These are phyloP conservation scores for Aporophyla nigra DNA, from an alignment of 2,888 invertebrate genomes.

Conservation along the genomic window DNA sequence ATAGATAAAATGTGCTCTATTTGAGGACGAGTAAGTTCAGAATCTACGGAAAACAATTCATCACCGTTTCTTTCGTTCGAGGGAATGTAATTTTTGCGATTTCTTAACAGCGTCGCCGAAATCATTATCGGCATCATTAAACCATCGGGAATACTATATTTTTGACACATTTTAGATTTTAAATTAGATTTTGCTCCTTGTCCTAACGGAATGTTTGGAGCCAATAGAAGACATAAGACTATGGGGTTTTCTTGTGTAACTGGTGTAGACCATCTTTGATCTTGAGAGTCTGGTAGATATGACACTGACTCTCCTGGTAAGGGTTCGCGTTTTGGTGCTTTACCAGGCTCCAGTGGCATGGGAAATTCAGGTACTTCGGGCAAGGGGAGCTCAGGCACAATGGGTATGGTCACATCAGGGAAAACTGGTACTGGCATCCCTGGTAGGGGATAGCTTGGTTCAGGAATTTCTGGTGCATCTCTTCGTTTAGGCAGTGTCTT, in stretches of 20 bases:
- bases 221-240: not conserved
- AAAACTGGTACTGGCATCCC: constrained; percentile 42
- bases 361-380: constrained; percentile 47
- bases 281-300: not conserved
- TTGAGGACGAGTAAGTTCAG: constrained; percentile 1
- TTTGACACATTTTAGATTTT: not conserved
- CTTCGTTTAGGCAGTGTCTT: constrained; percentile 22
- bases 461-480: constrained; percentile 41
- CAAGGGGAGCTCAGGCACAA: constrained; percentile 49
- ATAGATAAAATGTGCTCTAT: constrained; percentile 1
- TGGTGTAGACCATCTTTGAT: not conserved
- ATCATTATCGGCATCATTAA: constrained; percentile 12
- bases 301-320: constrained; percentile 4
- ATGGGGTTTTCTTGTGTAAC: not conserved
- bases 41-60: constrained; percentile 5
- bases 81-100: not conserved
- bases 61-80: not conserved
- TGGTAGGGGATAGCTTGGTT: constrained; percentile 44
- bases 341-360: constrained; percentile 32
- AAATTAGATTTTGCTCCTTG: not conserved
- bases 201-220: not conserved
- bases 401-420: constrained; percentile 52
- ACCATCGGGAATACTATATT: not conserved
- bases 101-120: not conserved
- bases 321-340: not conserved